Evolutionary conservation across 2,888 invertebrate species (phyloP).

Genomic region (Drosophila tripunctata): DNA sequence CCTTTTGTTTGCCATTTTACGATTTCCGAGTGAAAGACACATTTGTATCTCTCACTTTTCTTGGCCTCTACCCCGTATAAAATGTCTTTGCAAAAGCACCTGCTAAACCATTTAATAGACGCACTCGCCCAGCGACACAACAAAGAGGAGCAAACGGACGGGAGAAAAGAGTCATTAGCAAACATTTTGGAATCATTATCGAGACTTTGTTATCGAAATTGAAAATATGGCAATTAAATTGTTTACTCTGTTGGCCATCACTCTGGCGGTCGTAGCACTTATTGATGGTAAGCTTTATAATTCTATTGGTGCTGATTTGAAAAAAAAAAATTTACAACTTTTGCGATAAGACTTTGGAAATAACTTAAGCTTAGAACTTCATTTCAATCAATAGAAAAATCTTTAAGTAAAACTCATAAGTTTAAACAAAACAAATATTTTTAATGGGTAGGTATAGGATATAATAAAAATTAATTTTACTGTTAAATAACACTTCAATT

Average conservation of each 20-base stretch:
- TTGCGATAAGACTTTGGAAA: no score
- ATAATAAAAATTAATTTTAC: no score
- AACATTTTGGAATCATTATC: background rate
- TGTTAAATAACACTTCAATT: no score
- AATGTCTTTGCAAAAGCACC: conserved; percentile 66
- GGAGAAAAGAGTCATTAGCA: background rate
- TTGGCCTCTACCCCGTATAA: conserved; percentile 58
- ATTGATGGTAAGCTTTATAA: conserved; percentile 63
- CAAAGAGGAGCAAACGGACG: conserved; percentile 11
- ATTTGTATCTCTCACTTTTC: background rate
- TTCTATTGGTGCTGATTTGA: background rate
- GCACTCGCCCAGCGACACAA: conserved; percentile 65
- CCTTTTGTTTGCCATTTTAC: conserved; percentile 56
- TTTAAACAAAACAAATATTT: no score
- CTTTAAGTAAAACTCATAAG: no score
- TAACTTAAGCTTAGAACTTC: no score
- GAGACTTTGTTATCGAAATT: background rate
- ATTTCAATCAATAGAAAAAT: no score
- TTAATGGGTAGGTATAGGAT: no score
- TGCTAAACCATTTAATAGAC: conserved; percentile 67
- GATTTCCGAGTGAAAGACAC: conserved; percentile 42
- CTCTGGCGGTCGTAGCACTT: conserved; percentile 54
- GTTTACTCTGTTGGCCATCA: conserved; percentile 56
- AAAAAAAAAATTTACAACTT: no score
- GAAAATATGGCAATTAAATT: conserved; percentile 60